Base-by-base conservation (phyloP, 2,797 vertebrate species). In the Dendrocincla fuliginosa region DNA sequence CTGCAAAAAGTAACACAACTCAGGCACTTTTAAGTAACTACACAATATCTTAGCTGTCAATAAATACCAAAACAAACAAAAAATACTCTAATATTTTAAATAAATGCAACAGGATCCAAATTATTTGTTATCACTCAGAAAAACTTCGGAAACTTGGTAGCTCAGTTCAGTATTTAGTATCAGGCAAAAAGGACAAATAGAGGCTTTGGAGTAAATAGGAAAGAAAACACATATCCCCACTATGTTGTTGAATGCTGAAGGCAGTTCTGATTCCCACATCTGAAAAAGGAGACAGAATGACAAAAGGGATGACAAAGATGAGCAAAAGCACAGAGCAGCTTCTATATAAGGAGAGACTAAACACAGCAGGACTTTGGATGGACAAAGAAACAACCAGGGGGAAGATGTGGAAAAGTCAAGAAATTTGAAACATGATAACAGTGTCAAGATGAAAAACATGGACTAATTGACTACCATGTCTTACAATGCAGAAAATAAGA, bases 211-310 rank as follows among this genome's bases (percentile, higher is more conserved):
- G 32, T 8, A 35, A 69, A 24, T 24, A 52, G 44, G 55, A 82
- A 84, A 84, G 61, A 46, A 94, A 80, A 37, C 19, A 57, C 0
- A 0, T 33, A 53, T 71, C 7, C 18, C 74, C 33, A 37, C 35
- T 35, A 55, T 19, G 61, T 8, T 70, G 84, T 32, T 8, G 3
- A 89, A 78, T 10, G 64, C 65, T 71, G 64, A 44, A 32, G 64
- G 61, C 87, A 39, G 87, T 18, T 78, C 79, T 8, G 37, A 76
- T 80, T 65, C 81, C 63, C 44, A 80, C 50, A 44, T 81, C 91
- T 96, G 93, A 94, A 95, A 96, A 94, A 95, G 93, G 80, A 95
- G 92, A 74, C 65, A 86, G 83, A 74, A 59, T 44, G 87, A 95
- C 69, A 94, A 89, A 80, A 86, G 76, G 80, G 77, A 90, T 59